These are phyloP conservation scores for Saccopteryx leptura DNA, from an alignment of 2,113 vertebrate species.

Conservation along the genomic window DNA sequence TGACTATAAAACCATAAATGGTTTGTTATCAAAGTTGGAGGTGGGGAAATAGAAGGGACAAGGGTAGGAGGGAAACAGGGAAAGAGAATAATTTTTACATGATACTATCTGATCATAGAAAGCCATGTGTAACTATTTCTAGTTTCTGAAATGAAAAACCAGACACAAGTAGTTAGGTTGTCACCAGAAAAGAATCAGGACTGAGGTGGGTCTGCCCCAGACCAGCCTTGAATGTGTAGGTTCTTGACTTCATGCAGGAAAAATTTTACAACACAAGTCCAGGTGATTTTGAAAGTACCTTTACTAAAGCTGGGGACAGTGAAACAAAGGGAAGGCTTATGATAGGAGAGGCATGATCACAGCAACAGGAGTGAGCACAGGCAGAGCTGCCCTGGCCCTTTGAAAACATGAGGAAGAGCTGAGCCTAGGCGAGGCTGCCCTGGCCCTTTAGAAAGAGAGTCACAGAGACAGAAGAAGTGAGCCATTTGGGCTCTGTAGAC, in stretches of 20 bases:
- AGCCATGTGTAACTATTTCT: not conserved
- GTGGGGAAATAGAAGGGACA: not conserved
- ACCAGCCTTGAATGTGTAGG: not conserved
- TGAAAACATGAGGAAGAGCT: not conserved
- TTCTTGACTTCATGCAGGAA: not conserved
- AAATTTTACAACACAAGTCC: not conserved
- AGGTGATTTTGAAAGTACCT: not conserved
- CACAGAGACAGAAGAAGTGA: not conserved
- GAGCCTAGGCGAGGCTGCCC: not conserved
- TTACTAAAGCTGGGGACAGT: not conserved
- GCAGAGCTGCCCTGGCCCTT: not conserved
- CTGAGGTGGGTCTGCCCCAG: not conserved
- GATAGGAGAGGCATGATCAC: not conserved
- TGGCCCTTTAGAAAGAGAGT: not conserved
- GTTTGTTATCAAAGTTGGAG: not conserved
- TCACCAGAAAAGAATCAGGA: not conserved
- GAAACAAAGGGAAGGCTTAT: not conserved
- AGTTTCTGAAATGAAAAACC: conserved; percentile 59
- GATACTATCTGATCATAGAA: not conserved
- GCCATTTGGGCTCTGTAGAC: not conserved
- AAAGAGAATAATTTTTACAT: not conserved
- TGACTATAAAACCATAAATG: not conserved
- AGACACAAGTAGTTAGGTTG: not conserved
- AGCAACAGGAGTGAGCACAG: not conserved
- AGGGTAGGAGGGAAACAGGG: not conserved